Percentiles rank a stretch among this genome's conserved stretches.
Evolutionary conservation across 2,113 vertebrate species (phyloP).

Genomic region (Rhabdornis inornatus): DNA sequence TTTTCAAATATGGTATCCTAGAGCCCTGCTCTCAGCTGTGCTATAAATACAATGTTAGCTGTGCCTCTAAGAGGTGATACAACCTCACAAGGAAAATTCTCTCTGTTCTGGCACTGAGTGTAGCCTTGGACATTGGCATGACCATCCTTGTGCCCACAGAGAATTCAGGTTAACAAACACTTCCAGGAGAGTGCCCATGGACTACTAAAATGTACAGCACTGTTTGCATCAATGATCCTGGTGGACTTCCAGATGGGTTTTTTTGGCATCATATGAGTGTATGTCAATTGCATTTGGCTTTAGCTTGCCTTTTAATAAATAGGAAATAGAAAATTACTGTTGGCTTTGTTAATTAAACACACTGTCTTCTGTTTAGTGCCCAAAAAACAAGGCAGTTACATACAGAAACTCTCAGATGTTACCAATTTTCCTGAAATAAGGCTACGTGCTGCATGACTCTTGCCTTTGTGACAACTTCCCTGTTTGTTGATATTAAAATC

Average conservation of each 20-base stretch:
- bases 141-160: background rate
- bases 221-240: background rate
- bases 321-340: background rate
- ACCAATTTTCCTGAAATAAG: background rate
- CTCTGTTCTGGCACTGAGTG: background rate
- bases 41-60: background rate
- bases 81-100: background rate
- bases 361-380: background rate
- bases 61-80: background rate
- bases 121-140: background rate
- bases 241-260: background rate
- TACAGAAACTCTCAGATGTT: background rate
- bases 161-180: background rate
- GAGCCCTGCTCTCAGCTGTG: background rate
- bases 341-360: background rate
- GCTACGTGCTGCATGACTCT: background rate
- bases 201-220: background rate
- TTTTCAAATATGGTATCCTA: background rate
- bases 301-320: background rate
- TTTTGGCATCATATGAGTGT: background rate
- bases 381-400: background rate
- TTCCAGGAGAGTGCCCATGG: background rate
- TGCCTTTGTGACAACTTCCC: background rate
- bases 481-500: slow-evolving; percentile 29
- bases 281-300: background rate